phyloP scores from a whole-genome alignment of 2,797 vertebrate genomes.

The Sternotherus odoratus region DNA sequence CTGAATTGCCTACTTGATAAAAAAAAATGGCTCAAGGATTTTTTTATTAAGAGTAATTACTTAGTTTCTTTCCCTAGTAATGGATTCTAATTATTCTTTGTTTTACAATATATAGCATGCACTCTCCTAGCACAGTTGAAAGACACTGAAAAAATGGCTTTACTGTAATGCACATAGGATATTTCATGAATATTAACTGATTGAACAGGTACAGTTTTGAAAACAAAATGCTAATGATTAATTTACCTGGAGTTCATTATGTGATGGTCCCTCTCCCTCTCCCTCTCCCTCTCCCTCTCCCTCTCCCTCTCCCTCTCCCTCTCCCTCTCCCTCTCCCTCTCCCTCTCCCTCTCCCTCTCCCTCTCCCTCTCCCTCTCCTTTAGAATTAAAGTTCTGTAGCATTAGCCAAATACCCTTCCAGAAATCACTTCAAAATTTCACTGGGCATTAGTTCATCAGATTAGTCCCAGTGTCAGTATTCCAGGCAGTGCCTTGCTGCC shows the following conservation, averaged over 20 bases:
- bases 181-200: conserved; percentile 36
- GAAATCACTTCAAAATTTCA: not conserved
- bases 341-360: too few relatives aligned
- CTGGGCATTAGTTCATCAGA: not conserved
- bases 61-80: conserved; percentile 5
- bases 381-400: not conserved
- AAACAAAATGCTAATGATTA: conserved; percentile 34
- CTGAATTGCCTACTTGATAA: not conserved
- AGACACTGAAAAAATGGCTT: conserved; percentile 35
- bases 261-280: not conserved
- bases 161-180: conserved; percentile 5
- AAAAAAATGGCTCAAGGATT: conserved; percentile 5
- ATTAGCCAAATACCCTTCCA: not conserved
- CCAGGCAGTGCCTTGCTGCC: conserved; percentile 9
- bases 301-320: too few relatives aligned
- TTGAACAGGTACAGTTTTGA: conserved; percentile 8
- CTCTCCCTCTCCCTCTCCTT: not conserved
- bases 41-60: conserved; percentile 29
- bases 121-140: conserved; percentile 25
- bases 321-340: too few relatives aligned
- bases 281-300: not conserved
- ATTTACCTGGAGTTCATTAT: not conserved
- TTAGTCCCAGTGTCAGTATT: conserved; percentile 33
- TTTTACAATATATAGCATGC: not conserved
- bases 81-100: conserved; percentile 38